phyloP scores from a whole-genome alignment of 1,140 invertebrate genomes.

The Hesperophylax magnus region DNA sequence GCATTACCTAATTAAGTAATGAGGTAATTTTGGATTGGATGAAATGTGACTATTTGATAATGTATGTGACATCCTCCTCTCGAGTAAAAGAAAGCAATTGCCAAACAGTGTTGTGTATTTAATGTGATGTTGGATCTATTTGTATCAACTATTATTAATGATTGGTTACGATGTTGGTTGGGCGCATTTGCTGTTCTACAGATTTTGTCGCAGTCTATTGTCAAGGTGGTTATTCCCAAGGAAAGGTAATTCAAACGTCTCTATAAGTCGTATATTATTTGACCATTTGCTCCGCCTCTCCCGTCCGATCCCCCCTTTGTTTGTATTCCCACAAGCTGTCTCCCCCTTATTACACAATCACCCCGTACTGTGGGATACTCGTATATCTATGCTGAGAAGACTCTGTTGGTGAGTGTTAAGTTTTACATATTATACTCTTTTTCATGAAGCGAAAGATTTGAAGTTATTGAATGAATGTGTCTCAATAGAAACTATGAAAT shows the following conservation, averaged over 20 bases:
- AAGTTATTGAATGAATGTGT: no score
- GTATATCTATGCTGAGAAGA: background rate
- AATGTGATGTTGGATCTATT: constrained; percentile 11
- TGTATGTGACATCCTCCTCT: no score
- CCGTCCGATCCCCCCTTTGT: constrained; percentile 4
- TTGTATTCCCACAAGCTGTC: constrained; percentile 18
- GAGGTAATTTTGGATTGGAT: no score
- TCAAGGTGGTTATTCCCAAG: constrained; percentile 98
- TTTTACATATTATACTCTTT: background rate
- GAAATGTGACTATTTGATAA: no score
- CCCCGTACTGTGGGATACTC: background rate
- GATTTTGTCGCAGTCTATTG: constrained; percentile 90
- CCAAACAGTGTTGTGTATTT: constrained; percentile 4
- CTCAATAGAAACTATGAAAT: no score
- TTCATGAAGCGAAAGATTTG: no score
- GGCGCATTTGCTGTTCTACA: constrained; percentile 65
- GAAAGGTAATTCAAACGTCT: constrained; percentile 76
- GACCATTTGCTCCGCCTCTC: constrained; percentile 10
- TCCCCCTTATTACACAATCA: constrained; percentile 14
- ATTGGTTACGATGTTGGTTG: constrained; percentile 59
- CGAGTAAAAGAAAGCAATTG: background rate
- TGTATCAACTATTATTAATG: constrained; percentile 52
- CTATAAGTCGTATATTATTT: constrained; percentile 42
- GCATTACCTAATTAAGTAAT: no score
- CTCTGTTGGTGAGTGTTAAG: constrained; percentile 37